phyloP scores from a whole-genome alignment of 2,888 invertebrate species.

The Nephrotoma appendiculata region DNA sequence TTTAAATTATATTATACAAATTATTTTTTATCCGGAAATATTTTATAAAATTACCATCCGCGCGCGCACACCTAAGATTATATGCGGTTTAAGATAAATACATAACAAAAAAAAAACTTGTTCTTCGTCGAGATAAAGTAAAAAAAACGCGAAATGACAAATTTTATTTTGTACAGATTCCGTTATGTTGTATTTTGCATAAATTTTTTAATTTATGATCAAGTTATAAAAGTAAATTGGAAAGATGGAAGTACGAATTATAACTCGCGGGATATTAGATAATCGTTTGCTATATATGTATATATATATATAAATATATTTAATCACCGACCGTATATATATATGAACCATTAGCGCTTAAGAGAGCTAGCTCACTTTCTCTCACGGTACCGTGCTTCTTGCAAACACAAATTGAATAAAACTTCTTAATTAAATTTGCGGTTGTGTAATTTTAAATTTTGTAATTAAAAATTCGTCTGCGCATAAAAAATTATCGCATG shows the following conservation, averaged over 20 bases:
- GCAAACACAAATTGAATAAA: not conserved
- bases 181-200: not conserved
- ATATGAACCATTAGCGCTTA: too few relatives aligned
- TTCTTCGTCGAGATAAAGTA: not conserved
- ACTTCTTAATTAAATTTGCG: not conserved
- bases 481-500: not conserved
- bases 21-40: not conserved
- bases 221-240: not conserved
- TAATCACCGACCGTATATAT: too few relatives aligned
- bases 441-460: not conserved
- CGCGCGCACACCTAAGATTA: not conserved
- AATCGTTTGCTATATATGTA: not conserved
- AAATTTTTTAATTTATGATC: not conserved
- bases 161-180: not conserved
- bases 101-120: not conserved
- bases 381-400: not conserved
- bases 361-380: not conserved
- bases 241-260: not conserved
- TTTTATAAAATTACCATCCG: not conserved
- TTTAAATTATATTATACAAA: not conserved
- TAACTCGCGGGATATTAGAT: not conserved
- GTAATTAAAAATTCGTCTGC: not conserved
- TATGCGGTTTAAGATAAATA: not conserved
- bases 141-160: not conserved
- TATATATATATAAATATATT: too few relatives aligned